Percentiles rank a stretch among this genome's conserved stretches.
Conservation (phyloP, 1,140 invertebrate species). For the Cecropterus lyciades region DNA sequence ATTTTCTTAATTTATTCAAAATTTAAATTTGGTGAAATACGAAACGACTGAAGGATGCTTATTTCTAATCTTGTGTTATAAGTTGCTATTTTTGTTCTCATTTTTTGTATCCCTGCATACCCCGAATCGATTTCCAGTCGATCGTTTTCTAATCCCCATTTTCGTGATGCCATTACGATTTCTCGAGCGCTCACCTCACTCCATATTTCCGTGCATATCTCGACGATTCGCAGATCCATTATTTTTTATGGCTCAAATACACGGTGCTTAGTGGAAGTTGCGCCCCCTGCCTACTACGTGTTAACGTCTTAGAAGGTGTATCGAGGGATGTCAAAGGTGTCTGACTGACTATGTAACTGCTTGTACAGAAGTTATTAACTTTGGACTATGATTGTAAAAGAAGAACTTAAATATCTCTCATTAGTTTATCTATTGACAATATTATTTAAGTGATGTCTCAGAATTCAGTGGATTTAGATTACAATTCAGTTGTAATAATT, state of each 20-base stretch:
- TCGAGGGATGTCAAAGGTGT: conserved; percentile 12
- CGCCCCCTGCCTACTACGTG: conserved; percentile 61
- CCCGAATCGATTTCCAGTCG: conserved; percentile 72
- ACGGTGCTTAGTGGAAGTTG: conserved; percentile 69
- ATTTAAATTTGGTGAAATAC: too few relatives aligned
- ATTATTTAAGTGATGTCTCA: too few relatives aligned
- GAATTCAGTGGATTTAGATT: too few relatives aligned
- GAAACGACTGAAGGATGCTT: too few relatives aligned
- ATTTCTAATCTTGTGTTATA: background rate
- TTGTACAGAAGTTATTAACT: too few relatives aligned
- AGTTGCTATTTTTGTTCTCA: conserved; percentile 9
- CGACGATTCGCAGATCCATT: conserved; percentile 82
- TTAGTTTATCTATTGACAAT: too few relatives aligned
- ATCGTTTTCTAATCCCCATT: conserved; percentile 83
- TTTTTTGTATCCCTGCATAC: conserved; percentile 52
- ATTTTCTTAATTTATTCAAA: too few relatives aligned
- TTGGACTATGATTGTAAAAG: too few relatives aligned
- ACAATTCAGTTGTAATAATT: too few relatives aligned
- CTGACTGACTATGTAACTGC: background rate
- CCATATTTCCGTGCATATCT: conserved; percentile 81
- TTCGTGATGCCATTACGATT: conserved; percentile 81
- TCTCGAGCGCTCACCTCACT: conserved; percentile 76
- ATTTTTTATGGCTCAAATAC: conserved; percentile 82
- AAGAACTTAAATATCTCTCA: too few relatives aligned
- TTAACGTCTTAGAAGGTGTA: conserved; percentile 51